These are phyloP conservation scores for Cataglyphis cursor DNA, from an alignment of 2,888 invertebrate genomes.

Conservation along the genomic window DNA sequence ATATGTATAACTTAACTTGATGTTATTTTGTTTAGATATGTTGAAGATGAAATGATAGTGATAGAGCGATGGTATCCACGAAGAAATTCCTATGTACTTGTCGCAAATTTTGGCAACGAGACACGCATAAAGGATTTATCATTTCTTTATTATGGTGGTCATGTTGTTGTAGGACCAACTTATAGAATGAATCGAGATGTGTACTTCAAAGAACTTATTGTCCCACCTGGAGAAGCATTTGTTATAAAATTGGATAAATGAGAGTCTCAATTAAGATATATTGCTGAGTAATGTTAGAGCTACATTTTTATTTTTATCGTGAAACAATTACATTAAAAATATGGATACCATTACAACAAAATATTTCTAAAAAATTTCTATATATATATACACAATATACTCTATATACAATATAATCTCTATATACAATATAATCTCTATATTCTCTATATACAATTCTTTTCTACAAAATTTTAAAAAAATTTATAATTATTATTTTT, in stretches of 20 bases:
- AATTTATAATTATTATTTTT: too few species aligned
- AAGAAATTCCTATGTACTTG: slow-evolving; percentile 92
- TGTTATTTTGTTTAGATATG: slow-evolving; percentile 86
- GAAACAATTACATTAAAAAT: slow-evolving; percentile 5
- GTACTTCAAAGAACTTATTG: slow-evolving; percentile 88
- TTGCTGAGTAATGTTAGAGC: not conserved
- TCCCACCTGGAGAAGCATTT: slow-evolving; percentile 89
- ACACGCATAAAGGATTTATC: slow-evolving; percentile 91
- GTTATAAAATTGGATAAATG: slow-evolving; percentile 89
- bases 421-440: too few species aligned
- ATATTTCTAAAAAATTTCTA: not conserved
- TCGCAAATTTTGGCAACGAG: slow-evolving; percentile 91
- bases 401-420: too few species aligned
- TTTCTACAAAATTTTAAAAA: not conserved
- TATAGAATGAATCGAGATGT: slow-evolving; percentile 86
- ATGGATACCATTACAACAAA: slow-evolving; percentile 8
- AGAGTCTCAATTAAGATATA: slow-evolving; percentile 36
- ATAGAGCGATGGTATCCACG: slow-evolving; percentile 94
- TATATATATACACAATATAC: not conserved
- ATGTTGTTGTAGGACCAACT: slow-evolving; percentile 88
- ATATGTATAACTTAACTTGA: not conserved
- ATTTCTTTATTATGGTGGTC: slow-evolving; percentile 92
- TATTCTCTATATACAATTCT: not conserved
- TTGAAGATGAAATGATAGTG: slow-evolving; percentile 89
- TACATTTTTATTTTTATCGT: slow-evolving; percentile 24